Evolutionary conservation across 1,140 invertebrate species (phyloP).

Genomic region (Leptoteleia sp.): DNA sequence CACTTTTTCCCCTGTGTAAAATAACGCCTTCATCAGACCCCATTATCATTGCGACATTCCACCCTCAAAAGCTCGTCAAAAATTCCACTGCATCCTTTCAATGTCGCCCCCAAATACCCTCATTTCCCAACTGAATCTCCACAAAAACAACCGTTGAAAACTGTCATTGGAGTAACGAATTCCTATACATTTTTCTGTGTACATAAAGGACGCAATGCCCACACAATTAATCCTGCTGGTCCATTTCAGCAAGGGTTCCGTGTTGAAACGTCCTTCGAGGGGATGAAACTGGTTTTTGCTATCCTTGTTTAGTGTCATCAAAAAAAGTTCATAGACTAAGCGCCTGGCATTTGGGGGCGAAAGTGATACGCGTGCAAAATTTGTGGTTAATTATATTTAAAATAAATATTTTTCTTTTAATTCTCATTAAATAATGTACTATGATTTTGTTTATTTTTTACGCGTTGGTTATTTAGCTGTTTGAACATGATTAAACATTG

Average conservation of each 20-base stretch:
- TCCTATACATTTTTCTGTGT: constrained; percentile 35
- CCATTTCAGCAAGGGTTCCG: constrained; percentile 35
- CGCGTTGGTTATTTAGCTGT: too few relatives aligned
- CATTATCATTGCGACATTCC: constrained; percentile 40
- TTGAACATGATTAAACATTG: too few relatives aligned
- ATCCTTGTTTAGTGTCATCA: not conserved
- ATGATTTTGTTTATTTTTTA: too few relatives aligned
- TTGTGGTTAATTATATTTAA: too few relatives aligned
- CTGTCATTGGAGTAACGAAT: constrained; percentile 42
- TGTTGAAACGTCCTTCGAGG: not conserved
- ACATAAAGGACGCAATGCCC: constrained; percentile 31
- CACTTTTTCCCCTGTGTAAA: constrained; percentile 47
- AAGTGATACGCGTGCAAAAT: too few relatives aligned
- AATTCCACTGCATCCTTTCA: constrained; percentile 34
- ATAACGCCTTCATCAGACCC: constrained; percentile 42
- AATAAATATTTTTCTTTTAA: too few relatives aligned
- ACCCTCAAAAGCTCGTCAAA: constrained; percentile 43
- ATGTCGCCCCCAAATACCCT: constrained; percentile 18
- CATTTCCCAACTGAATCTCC: constrained; percentile 53
- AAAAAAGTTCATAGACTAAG: too few relatives aligned
- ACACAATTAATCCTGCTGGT: constrained; percentile 41
- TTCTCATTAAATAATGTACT: too few relatives aligned
- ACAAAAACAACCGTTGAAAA: constrained; percentile 47
- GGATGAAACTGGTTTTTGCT: constrained; percentile 9
- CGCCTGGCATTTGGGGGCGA: too few relatives aligned